Evolutionary conservation across 2,888 invertebrate genomes (phyloP), one percentile per base, ranked within the genome.

Genomic region (Lochmaea crataegi): DNA sequence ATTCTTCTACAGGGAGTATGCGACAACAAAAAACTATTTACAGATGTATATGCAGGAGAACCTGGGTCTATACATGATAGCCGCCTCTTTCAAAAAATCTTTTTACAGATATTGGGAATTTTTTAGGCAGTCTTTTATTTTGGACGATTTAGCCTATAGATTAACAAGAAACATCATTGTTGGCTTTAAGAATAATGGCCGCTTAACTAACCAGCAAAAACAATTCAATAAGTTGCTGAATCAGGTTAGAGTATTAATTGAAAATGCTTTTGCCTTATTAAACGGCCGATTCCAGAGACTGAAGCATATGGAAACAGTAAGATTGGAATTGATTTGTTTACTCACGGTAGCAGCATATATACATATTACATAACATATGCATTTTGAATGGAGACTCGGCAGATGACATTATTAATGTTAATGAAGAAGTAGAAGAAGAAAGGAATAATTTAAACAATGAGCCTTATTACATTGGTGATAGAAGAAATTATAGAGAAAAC

Each of bases 241-340:
- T 65, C 71, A 80, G 69, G 26, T 32, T 5, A 58, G 78, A 22
- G 77, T 75, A 22, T 45, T 48, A 41, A 79, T 81, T 66, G 80
- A 81, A 74, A 74, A 79, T 73, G 69, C 78, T 51, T 80, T 78
- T 67, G 79, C 72, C 11, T 61, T 79, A 26, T 60, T 80, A 57
- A 79, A 79, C 74, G 77, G 80, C 32, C 45, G 79, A 58, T 80
- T 80, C 71, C 69, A 78, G 56, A 68, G 77, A 42, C 61, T 80
- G 41, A 79, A 79, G 57, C 75, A 57, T 51, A n/a, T 78, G 58
- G 77, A 79, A 72, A 76, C 76, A 38, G 68, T 70, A 2, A 58
- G 73, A 67, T 48, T 77, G 56, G 78, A 80, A 48, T 51, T 78
- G 22, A 78, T 76, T 22, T 41, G 68, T 16, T 65, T 79, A 58